Conservation (phyloP, 1,140 invertebrate genomes). For the Drosophila mojavensis region DNA sequence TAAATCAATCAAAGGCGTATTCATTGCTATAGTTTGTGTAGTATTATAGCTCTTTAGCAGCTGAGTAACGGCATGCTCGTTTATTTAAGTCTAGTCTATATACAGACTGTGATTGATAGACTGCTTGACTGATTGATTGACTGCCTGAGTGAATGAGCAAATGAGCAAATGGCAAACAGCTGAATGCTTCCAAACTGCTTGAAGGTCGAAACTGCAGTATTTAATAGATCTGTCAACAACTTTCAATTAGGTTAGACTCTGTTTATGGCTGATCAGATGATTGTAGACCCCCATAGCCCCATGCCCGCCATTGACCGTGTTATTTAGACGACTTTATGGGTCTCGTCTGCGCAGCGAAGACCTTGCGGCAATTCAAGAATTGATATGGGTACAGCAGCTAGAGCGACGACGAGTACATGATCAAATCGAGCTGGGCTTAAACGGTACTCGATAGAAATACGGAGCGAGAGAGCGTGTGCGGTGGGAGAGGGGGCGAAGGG, state of each 20-base stretch:
- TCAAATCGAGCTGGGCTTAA: slow-evolving; percentile 7
- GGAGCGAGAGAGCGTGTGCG: neutral
- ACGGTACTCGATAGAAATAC: neutral
- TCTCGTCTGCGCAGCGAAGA: slow-evolving; percentile 17
- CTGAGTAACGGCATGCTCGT: no score
- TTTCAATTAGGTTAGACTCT: neutral
- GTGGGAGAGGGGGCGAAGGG: neutral
- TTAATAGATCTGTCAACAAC: slow-evolving; percentile 8
- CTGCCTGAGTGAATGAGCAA: neutral
- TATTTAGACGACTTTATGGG: neutral
- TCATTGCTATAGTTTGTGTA: no score
- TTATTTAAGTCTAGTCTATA: no score
- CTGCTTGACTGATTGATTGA: neutral
- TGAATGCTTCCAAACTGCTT: neutral
- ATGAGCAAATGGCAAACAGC: no score
- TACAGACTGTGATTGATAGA: no score
- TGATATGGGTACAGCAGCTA: slow-evolving; percentile 27
- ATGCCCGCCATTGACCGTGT: neutral
- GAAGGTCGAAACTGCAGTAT: neutral
- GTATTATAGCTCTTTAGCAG: no score
- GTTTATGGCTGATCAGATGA: neutral
- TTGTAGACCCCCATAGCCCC: neutral
- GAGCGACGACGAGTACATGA: slow-evolving; percentile 11
- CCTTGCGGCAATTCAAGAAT: slow-evolving; percentile 37
- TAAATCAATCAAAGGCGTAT: no score